Conservation (phyloP, 2,888 invertebrate species). For the Biston stratarius region DNA sequence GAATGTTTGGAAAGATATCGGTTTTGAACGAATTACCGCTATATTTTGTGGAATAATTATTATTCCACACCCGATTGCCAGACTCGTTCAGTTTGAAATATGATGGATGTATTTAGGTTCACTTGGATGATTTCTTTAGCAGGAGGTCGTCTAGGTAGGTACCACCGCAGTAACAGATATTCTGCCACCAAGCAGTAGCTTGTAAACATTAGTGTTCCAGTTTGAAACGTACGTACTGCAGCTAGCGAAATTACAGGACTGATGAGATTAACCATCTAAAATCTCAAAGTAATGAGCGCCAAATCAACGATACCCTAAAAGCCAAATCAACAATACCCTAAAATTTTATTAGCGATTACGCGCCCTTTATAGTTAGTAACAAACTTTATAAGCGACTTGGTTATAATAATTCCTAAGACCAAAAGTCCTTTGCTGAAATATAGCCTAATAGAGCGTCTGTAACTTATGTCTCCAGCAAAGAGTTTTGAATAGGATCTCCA, state of each 20-base stretch:
- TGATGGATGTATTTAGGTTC: not conserved
- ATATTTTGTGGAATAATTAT: not conserved
- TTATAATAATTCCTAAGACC: conserved; percentile 12
- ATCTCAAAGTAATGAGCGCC: no score
- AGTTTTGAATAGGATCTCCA: not conserved
- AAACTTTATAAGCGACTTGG: conserved; percentile 11
- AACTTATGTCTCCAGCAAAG: conserved; percentile 6
- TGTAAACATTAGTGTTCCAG: no score
- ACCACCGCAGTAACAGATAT: no score
- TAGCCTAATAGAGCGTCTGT: conserved; percentile 13
- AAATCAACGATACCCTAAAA: no score
- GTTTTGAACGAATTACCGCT: conserved; percentile 1
- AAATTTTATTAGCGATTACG: not conserved
- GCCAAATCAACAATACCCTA: no score
- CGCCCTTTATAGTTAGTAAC: not conserved
- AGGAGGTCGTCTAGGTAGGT: no score
- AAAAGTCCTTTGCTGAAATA: conserved; percentile 15
- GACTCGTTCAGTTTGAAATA: not conserved
- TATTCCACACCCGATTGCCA: not conserved
- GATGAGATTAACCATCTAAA: no score
- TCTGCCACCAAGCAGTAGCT: no score
- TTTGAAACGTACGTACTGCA: no score
- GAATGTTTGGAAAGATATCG: conserved; percentile 24
- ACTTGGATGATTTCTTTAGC: no score
- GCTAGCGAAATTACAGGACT: no score